Base-by-base conservation (phyloP, 2,888 invertebrate species). In the Catonia carolina region DNA sequence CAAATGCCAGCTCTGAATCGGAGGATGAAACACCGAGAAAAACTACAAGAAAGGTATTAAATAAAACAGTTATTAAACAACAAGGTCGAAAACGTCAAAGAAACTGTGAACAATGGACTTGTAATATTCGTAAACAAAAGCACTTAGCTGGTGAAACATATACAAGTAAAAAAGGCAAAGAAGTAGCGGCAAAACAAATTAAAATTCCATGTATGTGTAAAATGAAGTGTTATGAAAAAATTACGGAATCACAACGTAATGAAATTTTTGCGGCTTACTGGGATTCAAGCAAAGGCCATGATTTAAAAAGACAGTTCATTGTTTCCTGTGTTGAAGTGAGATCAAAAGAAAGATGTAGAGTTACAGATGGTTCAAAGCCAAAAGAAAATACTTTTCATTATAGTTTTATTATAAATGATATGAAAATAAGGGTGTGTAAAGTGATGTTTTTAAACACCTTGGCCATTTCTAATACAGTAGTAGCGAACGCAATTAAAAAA, bases 381-480 rank as follows among this genome's bases (percentile, higher is more conserved):
- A n/a, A n/a, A n/a, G n/a, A n/a, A n/a, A n/a, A n/a, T n/a, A n/a
- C n/a, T n/a, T n/a, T n/a, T n/a, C n/a, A n/a, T n/a, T n/a, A n/a
- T n/a, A n/a, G n/a, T n/a, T n/a, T n/a, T n/a, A n/a, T n/a, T n/a
- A n/a, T n/a, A n/a, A n/a, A n/a, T n/a, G n/a, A n/a, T n/a, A n/a
- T n/a, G n/a, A n/a, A n/a, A n/a, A n/a, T n/a, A n/a, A n/a, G n/a
- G n/a, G n/a, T n/a, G n/a, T n/a, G n/a, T n/a, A n/a, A n/a, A n/a
- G n/a, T n/a, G 22, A 51, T 37, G 14, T 37, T 51, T 37, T n/a
- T n/a, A n/a, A n/a, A n/a, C n/a, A n/a, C n/a, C n/a, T n/a, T n/a
- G n/a, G n/a, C n/a, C n/a, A n/a, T 51, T 51, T 51, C 51, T 3
- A 51, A 51, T 51, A 51, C 36, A 22, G 37, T 51, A 37, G 51